These are phyloP conservation scores for Polypterus senegalus DNA, from an alignment of 2,113 vertebrate species.

Conservation along the genomic window DNA sequence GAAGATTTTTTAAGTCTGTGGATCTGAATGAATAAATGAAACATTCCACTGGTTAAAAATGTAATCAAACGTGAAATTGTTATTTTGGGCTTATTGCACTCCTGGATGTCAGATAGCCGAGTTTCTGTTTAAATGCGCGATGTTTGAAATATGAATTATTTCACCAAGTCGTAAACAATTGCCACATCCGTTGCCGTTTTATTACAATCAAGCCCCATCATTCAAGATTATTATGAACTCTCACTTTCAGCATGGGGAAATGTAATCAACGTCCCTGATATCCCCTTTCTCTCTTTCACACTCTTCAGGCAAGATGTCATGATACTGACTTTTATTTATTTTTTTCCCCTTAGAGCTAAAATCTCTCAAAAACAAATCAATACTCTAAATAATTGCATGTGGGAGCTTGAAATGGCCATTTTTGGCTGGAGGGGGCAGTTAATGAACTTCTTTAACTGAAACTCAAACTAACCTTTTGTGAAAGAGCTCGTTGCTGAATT, in stretches of 20 bases:
- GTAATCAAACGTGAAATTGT: too few relatives aligned
- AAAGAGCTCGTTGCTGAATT: too few relatives aligned
- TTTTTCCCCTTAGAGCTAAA: constrained; percentile 36
- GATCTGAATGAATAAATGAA: too few relatives aligned
- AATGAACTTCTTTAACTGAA: constrained; percentile 30
- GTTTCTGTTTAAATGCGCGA: too few relatives aligned
- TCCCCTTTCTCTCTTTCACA: constrained; percentile 18
- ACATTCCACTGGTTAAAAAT: too few relatives aligned
- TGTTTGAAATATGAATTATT: too few relatives aligned
- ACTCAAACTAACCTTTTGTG: too few relatives aligned
- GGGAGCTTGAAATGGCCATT: constrained; percentile 58
- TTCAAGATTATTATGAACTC: constrained; percentile 5
- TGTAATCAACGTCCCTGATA: constrained; percentile 43
- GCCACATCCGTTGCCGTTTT: too few relatives aligned
- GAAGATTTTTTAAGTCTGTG: too few relatives aligned
- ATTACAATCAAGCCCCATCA: neutral
- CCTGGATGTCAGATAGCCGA: too few relatives aligned
- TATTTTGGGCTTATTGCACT: too few relatives aligned
- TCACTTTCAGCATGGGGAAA: constrained; percentile 25
- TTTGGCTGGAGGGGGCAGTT: constrained; percentile 45
- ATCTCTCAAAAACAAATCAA: constrained; percentile 67
- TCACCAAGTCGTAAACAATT: too few relatives aligned
- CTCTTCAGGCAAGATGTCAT: constrained; percentile 46
- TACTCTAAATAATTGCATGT: constrained; percentile 60
- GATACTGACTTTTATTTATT: constrained; percentile 38